Evolutionary conservation across 2,888 invertebrate species (phyloP).

Genomic region (Aphidoletes aphidimyza): DNA sequence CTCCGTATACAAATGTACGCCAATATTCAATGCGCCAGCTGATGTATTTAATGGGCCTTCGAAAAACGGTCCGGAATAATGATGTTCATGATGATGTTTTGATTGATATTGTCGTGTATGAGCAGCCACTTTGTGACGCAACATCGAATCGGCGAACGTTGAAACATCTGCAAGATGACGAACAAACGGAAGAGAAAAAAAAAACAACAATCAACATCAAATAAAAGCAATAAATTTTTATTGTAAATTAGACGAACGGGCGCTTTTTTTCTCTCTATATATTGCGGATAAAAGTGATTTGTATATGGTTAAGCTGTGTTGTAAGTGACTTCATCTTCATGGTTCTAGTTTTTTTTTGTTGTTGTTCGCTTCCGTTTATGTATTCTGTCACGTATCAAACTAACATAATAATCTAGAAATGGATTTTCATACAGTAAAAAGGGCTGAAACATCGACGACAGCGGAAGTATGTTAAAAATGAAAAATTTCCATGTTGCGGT

Average conservation of each 20-base stretch:
- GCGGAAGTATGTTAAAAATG: neutral
- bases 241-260: neutral
- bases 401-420: neutral
- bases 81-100: conserved; percentile 72
- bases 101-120: conserved; percentile 55
- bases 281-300: neutral
- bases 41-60: conserved; percentile 70
- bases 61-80: conserved; percentile 79
- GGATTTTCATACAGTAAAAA: neutral
- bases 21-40: conserved; percentile 70
- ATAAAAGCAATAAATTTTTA: conserved; percentile 45
- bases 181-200: neutral
- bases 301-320: neutral
- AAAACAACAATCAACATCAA: neutral
- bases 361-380: conserved; percentile 14
- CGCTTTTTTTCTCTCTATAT: neutral
- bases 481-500: neutral
- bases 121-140: conserved; percentile 39
- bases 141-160: conserved; percentile 52
- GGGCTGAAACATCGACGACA: neutral
- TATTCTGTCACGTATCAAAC: neutral
- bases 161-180: conserved; percentile 35
- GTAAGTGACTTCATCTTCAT: neutral
- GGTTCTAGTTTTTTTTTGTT: neutral
- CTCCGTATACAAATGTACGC: conserved; percentile 74